Conservation (phyloP, 2,888 invertebrate genomes). For the Alviniconcha strummeri region DNA sequence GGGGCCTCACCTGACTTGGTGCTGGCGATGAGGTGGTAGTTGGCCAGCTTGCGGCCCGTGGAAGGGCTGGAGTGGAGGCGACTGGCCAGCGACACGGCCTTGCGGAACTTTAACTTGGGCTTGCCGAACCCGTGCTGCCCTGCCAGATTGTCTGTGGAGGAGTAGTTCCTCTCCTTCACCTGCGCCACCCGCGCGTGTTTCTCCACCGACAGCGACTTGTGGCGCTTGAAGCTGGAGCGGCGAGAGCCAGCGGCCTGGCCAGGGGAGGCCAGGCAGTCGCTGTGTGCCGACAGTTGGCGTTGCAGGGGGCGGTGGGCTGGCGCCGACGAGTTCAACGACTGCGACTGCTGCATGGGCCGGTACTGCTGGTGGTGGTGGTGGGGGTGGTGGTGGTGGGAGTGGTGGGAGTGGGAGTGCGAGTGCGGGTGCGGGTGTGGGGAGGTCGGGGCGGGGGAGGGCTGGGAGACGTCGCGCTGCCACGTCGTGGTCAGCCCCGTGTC, state of each 20-base stretch:
- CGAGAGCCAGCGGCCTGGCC: slow-evolving; percentile 16
- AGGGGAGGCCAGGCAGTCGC: slow-evolving; percentile 9
- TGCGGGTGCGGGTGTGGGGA: slow-evolving; percentile 26
- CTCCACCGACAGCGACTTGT: slow-evolving; percentile 63
- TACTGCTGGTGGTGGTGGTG: slow-evolving; percentile 11
- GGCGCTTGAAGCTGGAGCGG: slow-evolving; percentile 59
- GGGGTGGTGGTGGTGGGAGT: slow-evolving; percentile 19
- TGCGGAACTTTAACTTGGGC: slow-evolving; percentile 67
- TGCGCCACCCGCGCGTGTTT: slow-evolving; percentile 64
- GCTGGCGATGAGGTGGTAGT: slow-evolving; percentile 69
- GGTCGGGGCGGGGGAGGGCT: slow-evolving; percentile 24
- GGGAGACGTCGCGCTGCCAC: slow-evolving; percentile 55
- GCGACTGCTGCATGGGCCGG: slow-evolving; percentile 24
- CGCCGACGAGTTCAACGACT: slow-evolving; percentile 18
- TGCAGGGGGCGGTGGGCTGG: slow-evolving; percentile 22
- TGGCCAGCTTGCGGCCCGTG: slow-evolving; percentile 68
- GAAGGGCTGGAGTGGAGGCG: slow-evolving; percentile 70
- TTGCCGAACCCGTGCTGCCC: slow-evolving; percentile 58
- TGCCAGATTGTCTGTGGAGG: slow-evolving; percentile 67
- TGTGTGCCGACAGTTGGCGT: slow-evolving; percentile 17
- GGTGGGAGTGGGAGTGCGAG: slow-evolving; percentile 18
- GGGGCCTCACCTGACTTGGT: slow-evolving; percentile 67
- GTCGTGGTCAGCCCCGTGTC: slow-evolving; percentile 63
- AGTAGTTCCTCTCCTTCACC: slow-evolving; percentile 64
- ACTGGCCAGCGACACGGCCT: slow-evolving; percentile 66